Conservation (phyloP, 2,888 invertebrate species). For the Drosophila subsilvestris region DNA sequence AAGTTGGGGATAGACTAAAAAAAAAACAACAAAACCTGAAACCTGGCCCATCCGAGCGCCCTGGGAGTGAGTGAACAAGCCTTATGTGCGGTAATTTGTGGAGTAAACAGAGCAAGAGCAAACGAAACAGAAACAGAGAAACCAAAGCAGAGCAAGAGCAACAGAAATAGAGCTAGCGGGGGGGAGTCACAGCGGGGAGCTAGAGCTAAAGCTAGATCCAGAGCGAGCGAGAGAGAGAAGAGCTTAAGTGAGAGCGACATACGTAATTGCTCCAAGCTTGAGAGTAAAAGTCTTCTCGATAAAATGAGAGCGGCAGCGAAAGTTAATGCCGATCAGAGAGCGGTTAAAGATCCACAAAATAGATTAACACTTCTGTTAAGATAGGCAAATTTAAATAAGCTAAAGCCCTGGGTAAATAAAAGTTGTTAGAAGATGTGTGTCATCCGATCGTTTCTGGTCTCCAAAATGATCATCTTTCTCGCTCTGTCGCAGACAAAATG, state of each 20-base stretch:
- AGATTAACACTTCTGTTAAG: constrained; percentile 23
- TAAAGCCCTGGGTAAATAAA: constrained; percentile 12
- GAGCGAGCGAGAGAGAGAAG: constrained; percentile 6
- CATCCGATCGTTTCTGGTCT: constrained; percentile 14
- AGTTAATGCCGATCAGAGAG: constrained; percentile 36
- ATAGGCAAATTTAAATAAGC: constrained; percentile 15
- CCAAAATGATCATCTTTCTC: constrained; percentile 1
- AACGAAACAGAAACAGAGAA: constrained; percentile 63
- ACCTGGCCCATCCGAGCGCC: constrained; percentile 29
- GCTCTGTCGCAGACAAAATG: constrained; percentile 28
- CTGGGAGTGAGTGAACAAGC: constrained; percentile 17
- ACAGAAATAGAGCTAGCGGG: constrained; percentile 3
- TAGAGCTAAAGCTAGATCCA: constrained; percentile 16
- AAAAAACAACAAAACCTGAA: constrained; percentile 63
- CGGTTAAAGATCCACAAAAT: background rate
- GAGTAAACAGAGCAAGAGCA: constrained; percentile 75
- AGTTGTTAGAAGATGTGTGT: constrained; percentile 35
- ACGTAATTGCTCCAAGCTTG: constrained; percentile 44
- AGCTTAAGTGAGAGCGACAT: constrained; percentile 23
- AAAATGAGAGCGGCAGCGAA: constrained; percentile 41
- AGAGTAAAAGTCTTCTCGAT: constrained; percentile 72
- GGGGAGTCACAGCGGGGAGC: background rate
- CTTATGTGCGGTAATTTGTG: constrained; percentile 64
- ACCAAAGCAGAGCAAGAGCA: constrained; percentile 20
- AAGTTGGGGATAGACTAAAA: constrained; percentile 56